Evolutionary conservation across 2,113 vertebrate species (phyloP).

Genomic region (Xiphophorus couchianus): DNA sequence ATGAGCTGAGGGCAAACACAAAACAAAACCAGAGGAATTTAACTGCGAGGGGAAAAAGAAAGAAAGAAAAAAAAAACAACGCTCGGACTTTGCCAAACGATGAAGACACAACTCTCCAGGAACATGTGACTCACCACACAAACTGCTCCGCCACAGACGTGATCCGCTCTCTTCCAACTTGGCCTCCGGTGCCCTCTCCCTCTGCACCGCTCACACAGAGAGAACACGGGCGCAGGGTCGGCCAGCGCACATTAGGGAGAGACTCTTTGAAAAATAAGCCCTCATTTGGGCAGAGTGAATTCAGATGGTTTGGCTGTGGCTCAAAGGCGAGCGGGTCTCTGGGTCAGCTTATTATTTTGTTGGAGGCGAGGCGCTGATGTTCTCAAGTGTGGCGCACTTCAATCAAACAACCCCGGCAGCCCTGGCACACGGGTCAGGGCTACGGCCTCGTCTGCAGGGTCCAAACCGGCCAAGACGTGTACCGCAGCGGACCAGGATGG

Average conservation of each 20-base stretch:
- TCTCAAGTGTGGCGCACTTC: constrained; percentile 79
- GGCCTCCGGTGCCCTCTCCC: constrained; percentile 37
- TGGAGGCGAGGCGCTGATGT: constrained; percentile 77
- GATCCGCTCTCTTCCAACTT: constrained; percentile 58
- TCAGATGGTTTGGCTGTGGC: constrained; percentile 84
- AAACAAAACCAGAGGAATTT: constrained; percentile 39
- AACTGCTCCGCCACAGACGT: constrained; percentile 65
- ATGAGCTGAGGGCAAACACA: constrained; percentile 48
- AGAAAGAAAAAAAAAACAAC: constrained; percentile 23
- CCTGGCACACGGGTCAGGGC: constrained; percentile 71
- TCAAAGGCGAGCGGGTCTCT: constrained; percentile 79
- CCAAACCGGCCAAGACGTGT: constrained; percentile 20
- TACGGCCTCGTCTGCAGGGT: constrained; percentile 51
- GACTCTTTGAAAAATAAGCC: constrained; percentile 83
- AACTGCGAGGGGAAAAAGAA: constrained; percentile 13
- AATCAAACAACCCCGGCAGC: constrained; percentile 71
- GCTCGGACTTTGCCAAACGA: constrained; percentile 38
- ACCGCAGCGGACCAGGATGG: constrained; percentile 44
- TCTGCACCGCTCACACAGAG: constrained; percentile 30
- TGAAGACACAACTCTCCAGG: constrained; percentile 59
- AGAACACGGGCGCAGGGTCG: constrained; percentile 68
- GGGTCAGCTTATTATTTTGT: constrained; percentile 83
- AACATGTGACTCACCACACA: constrained; percentile 73
- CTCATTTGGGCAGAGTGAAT: constrained; percentile 85
- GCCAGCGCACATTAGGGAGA: constrained; percentile 70